Conservation (phyloP, 2,113 vertebrate species). For the Pollachius pollachius region DNA sequence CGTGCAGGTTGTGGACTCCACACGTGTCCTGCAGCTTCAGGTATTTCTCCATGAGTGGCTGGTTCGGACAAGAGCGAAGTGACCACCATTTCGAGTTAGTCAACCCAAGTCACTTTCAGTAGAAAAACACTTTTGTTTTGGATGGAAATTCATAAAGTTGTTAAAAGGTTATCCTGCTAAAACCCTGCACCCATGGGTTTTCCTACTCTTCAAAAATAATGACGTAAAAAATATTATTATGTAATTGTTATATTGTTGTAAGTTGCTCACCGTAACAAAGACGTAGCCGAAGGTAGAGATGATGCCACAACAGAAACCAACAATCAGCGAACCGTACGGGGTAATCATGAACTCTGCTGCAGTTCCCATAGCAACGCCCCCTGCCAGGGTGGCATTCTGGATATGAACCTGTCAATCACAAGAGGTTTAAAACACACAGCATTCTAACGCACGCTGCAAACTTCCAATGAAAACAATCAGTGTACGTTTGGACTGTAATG, state of each 20-base stretch:
- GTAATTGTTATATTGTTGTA: too few species aligned
- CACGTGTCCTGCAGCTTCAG: constrained; percentile 92
- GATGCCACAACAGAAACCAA: constrained; percentile 84
- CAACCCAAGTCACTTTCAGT: too few species aligned
- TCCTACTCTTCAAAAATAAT: too few species aligned
- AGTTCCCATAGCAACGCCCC: constrained; percentile 90
- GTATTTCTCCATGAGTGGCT: constrained; percentile 86
- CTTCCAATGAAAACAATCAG: background rate
- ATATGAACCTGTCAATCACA: constrained; percentile 84
- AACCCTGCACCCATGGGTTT: too few species aligned
- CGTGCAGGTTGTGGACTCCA: constrained; percentile 93
- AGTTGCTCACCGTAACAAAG: constrained; percentile 81
- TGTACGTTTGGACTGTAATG: background rate
- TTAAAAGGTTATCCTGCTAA: too few species aligned
- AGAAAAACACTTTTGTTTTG: too few species aligned
- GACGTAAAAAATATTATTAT: too few species aligned
- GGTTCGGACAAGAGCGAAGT: background rate
- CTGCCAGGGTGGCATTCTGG: constrained; percentile 91
- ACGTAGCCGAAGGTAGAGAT: constrained; percentile 88
- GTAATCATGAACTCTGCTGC: constrained; percentile 90
- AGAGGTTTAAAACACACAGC: background rate
- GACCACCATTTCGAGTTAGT: too few species aligned
- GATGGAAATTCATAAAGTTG: too few species aligned
- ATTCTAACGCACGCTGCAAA: background rate
- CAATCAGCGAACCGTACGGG: constrained; percentile 87